These are phyloP conservation scores for Nyleta sp. DNA, from an alignment of 2,888 invertebrate species.

Conservation along the genomic window DNA sequence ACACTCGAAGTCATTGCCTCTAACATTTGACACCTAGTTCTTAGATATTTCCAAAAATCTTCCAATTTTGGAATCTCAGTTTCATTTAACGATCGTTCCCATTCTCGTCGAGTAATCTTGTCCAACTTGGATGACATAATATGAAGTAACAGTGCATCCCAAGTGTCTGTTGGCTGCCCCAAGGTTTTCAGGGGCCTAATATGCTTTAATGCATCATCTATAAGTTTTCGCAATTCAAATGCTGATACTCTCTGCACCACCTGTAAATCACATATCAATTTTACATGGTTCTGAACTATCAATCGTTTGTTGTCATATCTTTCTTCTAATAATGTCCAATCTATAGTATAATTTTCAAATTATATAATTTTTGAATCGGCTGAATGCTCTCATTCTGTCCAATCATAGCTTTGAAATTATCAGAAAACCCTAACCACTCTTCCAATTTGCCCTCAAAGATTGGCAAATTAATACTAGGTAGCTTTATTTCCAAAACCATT, in stretches of 20 bases:
- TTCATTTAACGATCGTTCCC: slow-evolving; percentile 25
- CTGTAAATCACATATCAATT: slow-evolving; percentile 44
- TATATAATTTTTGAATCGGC: slow-evolving; percentile 61
- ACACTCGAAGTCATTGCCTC: slow-evolving; percentile 1
- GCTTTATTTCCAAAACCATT: slow-evolving; percentile 32
- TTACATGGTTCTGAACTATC: slow-evolving; percentile 49
- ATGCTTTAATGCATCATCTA: slow-evolving; percentile 27
- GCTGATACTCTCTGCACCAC: slow-evolving; percentile 18
- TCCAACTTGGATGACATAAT: slow-evolving; percentile 33
- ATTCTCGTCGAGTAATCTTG: slow-evolving; percentile 30
- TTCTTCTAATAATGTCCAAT: slow-evolving; percentile 33
- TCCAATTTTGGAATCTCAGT: slow-evolving; percentile 8
- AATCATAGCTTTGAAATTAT: slow-evolving; percentile 62
- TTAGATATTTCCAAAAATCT: slow-evolving; percentile 24
- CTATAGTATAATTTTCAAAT: slow-evolving; percentile 55
- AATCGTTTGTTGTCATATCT: slow-evolving; percentile 42
- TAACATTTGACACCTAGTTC: not conserved
- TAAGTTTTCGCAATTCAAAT: slow-evolving; percentile 19
- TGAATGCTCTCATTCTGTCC: slow-evolving; percentile 51
- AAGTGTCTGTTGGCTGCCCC: slow-evolving; percentile 20
- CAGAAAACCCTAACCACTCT: slow-evolving; percentile 43
- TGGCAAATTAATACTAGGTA: slow-evolving; percentile 27
- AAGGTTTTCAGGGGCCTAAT: slow-evolving; percentile 29
- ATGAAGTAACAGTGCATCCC: slow-evolving; percentile 34
- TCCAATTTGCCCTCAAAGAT: slow-evolving; percentile 27